Evolutionary conservation across 2,113 vertebrate species (phyloP), one percentile per base, ranked within the genome.

Genomic region (Anolis carolinensis): DNA sequence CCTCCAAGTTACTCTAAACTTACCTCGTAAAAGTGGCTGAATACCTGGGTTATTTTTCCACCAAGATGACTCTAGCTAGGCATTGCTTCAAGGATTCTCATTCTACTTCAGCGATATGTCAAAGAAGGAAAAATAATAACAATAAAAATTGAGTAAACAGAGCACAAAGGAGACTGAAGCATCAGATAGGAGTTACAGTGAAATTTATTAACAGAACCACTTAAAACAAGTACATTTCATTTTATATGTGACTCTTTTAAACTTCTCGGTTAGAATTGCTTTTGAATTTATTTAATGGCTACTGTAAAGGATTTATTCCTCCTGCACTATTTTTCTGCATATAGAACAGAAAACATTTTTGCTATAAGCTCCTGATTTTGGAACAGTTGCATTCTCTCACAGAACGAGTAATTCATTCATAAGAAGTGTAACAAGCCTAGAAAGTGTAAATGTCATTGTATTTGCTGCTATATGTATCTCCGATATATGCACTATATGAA

Each of bases 1-100:
- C 99, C 99, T 0, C 98, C 98, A 2, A 99, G 98, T 95, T 99
- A 99, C 96, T 99, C 98, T 95, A 99, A 99, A 92, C 98, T 99
- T 87, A 97, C 97, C 89, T 98, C 97, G 8, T 97, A 95, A 94
- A 91, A 94, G 92, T 95, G 73, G 80, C 89, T 74, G 20, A 80
- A 80, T 80, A 79, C 48, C 79, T 81, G 2, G 78, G n/a, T 30
- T 44, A 44, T 44, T 88, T 86, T 68, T 83, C 81, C 89, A 88
- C 86, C 90, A 83, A 20, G 86, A 20, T 81, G 68, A 62, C 65
- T 91, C 86, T 86, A 75, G 48, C 75, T 20, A 77, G 86, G 93
- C 84, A 1, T 85, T 86, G 72, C 84, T 80, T 71, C 86, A 82
- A 25, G 74, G 86, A 89, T 91, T 82, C 85, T 86, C 89, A 88